Conservation (phyloP, 2,113 vertebrate species). For the Cinclus mexicanus region DNA sequence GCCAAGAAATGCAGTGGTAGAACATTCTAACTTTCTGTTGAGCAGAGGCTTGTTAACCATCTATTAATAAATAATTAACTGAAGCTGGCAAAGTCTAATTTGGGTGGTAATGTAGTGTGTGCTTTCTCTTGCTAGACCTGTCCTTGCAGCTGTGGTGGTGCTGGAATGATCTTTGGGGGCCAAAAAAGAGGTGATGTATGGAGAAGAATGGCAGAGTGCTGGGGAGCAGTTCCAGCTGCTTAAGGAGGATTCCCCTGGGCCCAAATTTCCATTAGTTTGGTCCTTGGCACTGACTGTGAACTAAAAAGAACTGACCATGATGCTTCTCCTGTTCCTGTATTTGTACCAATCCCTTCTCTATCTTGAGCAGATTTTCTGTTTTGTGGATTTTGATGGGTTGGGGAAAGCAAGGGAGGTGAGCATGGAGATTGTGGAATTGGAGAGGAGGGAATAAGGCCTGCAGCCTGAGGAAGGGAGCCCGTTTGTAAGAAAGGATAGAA, state of each 20-base stretch:
- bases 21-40: background rate
- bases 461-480: background rate
- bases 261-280: background rate
- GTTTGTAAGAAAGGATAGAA: background rate
- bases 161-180: background rate
- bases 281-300: background rate
- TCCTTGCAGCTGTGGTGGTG: background rate
- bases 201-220: background rate
- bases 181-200: background rate
- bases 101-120: background rate
- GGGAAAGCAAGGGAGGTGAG: background rate
- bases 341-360: background rate
- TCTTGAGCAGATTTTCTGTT: background rate
- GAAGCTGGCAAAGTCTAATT: background rate
- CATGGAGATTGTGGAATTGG: background rate
- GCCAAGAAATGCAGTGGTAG: constrained; percentile 44
- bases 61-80: background rate
- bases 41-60: background rate
- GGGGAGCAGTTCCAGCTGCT: background rate
- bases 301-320: background rate
- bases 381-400: background rate
- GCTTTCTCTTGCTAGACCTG: background rate
- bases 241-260: background rate
- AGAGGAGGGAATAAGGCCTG: background rate
- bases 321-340: background rate